Evolutionary conservation across 1,140 invertebrate species (phyloP).

Genomic region (Apis mellifera): Amel_HAv3.1 CM009932.2:4360001-4360500

Average conservation of each 20-base stretch:
- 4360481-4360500: constrained; percentile 36
- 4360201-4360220: constrained; percentile 37
- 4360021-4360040: no score
- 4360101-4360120: neutral
- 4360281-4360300: constrained; percentile 47
- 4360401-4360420: constrained; percentile 49
- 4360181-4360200: constrained; percentile 32
- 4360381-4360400: constrained; percentile 45
- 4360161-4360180: neutral
- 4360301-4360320: constrained; percentile 17
- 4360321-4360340: no score
- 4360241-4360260: neutral
- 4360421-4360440: constrained; percentile 45
- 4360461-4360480: constrained; percentile 34
- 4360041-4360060: no score
- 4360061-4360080: no score
- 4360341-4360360: constrained; percentile 7
- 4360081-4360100: no score
- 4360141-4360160: neutral
- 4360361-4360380: constrained; percentile 55
- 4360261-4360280: constrained; percentile 10
- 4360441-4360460: constrained; percentile 50
- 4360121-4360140: neutral
- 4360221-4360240: constrained; percentile 33
- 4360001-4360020: no score